Base-by-base conservation (phyloP, 2,113 vertebrate genomes). In the Spizaetus ornatus region DNA sequence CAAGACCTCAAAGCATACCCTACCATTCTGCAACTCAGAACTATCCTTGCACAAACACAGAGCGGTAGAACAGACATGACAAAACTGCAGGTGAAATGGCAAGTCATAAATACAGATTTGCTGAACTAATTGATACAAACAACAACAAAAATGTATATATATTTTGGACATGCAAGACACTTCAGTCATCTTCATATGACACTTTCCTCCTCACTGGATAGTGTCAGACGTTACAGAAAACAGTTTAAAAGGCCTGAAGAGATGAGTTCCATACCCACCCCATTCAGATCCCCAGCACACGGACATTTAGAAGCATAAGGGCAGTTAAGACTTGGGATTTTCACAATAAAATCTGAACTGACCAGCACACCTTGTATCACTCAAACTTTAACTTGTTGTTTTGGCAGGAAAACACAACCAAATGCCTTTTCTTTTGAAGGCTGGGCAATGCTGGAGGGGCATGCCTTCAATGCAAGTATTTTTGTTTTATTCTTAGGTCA, bases 201-300 rank as follows among this genome's bases (percentile, higher is more conserved):
- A 74, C 26, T 38, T 22, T 56, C 29, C 56, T 53, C 36, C 61
- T 45, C 62, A 27, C 42, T 48, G 52, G 50, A 9, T 3, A 23
- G 34, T 8, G 16, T 32, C 65, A 65, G 61, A 15, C 8, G 13
- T 25, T 31, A 56, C 5, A 58, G 21, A 36, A 73, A 74, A 43
- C 0, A 2, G 11, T n/a, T 55, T 56, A 31, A 66, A 78, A 82
- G 31, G 45, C 71, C 80, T 0, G 0, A 65, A 26, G 72, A 42
- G 26, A 34, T 16, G 38, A 42, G 32, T 59, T 90, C 70, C 2
- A 1, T 21, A 59, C 20, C 63, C 45, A 20, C 3, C 9, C 38
- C 29, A 6, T 19, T 47, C 55, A 65, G 31, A 29, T 11, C 43
- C 55, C 17, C 53, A 56, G 43, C 55, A 70, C 19, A 1, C 0